A percentile compares a stretch with the other conserved stretches of the same genome.
These are phyloP conservation scores for Micropoecilia bifurca DNA, from an alignment of 2,797 vertebrate species.

Conservation along the genomic window DNA sequence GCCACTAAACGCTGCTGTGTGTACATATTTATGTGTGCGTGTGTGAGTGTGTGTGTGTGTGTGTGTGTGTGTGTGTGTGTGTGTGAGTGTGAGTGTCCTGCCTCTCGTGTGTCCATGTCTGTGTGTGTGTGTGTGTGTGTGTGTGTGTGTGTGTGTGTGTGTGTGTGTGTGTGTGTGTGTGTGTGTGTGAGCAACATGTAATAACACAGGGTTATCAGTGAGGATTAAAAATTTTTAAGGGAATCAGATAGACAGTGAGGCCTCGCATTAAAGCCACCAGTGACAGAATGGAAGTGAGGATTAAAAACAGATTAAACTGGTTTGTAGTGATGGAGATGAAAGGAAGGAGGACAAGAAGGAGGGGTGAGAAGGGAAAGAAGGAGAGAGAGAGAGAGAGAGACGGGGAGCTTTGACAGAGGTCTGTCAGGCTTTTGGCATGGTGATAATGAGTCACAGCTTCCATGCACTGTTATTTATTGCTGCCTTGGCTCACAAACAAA, in stretches of 20 bases:
- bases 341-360: constrained; percentile 56
- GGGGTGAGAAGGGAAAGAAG: background rate
- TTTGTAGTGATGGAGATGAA: constrained; percentile 72
- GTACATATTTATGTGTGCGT: constrained; percentile 57
- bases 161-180: constrained; percentile 40
- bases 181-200: constrained; percentile 70
- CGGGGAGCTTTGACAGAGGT: constrained; percentile 82
- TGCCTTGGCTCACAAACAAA: constrained; percentile 88
- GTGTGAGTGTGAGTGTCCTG: constrained; percentile 53
- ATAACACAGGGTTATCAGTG: constrained; percentile 86
- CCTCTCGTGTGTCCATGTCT: background rate
- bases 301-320: constrained; percentile 80
- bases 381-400: constrained; percentile 30
- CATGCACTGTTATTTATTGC: constrained; percentile 85
- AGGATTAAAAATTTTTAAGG: constrained; percentile 83
- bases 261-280: constrained; percentile 76
- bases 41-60: constrained; percentile 18
- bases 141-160: constrained; percentile 35
- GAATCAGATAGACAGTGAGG: constrained; percentile 84
- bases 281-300: constrained; percentile 73
- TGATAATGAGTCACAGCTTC: constrained; percentile 87
- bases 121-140: constrained; percentile 38
- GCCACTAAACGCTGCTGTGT: constrained; percentile 86
- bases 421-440: constrained; percentile 83
- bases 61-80: background rate